A percentile compares a stretch with the other conserved stretches of the same genome.
phyloP scores from a whole-genome alignment of 2,888 invertebrate species.

The Augochlorella aurata region DNA sequence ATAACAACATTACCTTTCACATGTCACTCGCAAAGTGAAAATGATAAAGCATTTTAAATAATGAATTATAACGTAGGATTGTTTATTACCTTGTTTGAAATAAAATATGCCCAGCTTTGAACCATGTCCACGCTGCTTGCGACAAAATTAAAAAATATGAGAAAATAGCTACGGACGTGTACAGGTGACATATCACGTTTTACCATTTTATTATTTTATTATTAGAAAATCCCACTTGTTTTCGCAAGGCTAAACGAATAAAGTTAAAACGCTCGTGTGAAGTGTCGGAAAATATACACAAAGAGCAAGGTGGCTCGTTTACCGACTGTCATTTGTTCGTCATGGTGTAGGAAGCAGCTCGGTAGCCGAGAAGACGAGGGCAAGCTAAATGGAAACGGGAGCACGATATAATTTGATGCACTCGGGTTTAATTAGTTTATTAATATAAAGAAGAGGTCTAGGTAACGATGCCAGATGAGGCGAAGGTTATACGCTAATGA shows the following conservation, averaged over 20 bases:
- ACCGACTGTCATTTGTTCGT: not conserved
- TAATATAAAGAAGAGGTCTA: conserved; percentile 4
- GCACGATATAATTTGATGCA: not conserved
- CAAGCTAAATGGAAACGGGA: not conserved
- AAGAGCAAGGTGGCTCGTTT: not conserved
- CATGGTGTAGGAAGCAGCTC: not conserved
- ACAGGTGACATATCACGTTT: too few species aligned
- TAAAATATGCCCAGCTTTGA: too few species aligned
- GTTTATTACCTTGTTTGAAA: too few species aligned
- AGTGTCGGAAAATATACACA: not conserved
- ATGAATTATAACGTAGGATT: too few species aligned
- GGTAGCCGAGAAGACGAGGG: not conserved
- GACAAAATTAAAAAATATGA: too few species aligned
- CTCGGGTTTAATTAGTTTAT: conserved; percentile 19
- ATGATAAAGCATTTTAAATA: too few species aligned
- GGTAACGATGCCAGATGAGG: conserved; percentile 14
- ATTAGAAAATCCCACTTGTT: too few species aligned
- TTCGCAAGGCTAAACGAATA: not conserved
- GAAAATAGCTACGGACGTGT: too few species aligned
- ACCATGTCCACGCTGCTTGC: too few species aligned
- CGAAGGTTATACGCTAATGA: conserved; percentile 17
- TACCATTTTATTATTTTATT: too few species aligned
- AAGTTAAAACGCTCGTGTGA: not conserved
- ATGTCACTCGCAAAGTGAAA: too few species aligned
- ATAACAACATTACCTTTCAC: too few species aligned